phyloP scores from a whole-genome alignment of 2,113 vertebrate genomes.

The Psammodynastes pulverulentus region DNA sequence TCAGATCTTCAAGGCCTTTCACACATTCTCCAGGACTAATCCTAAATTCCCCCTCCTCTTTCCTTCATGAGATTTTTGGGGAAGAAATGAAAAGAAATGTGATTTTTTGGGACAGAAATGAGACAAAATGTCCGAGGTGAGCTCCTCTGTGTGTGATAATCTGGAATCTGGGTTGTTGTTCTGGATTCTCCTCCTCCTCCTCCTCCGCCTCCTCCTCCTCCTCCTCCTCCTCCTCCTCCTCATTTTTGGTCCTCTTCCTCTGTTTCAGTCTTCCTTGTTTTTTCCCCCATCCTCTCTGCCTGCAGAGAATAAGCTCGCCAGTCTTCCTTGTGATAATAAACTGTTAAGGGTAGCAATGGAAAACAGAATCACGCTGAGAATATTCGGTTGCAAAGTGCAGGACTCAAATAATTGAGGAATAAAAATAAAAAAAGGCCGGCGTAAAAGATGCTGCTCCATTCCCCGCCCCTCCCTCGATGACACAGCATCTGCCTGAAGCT shows the following conservation, averaged over 20 bases:
- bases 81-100: conserved; percentile 8
- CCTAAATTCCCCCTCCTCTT: conserved; percentile 9
- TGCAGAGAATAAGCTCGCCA: conserved; percentile 59
- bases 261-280: conserved; percentile 55
- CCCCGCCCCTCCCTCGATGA: conserved; percentile 40
- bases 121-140: background rate
- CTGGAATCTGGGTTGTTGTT: background rate
- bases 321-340: conserved; percentile 63
- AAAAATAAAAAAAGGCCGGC: conserved; percentile 61
- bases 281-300: conserved; percentile 43
- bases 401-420: conserved; percentile 73
- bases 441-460: conserved; percentile 40
- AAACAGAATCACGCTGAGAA: conserved; percentile 69
- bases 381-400: conserved; percentile 69
- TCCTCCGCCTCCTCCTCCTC: no score
- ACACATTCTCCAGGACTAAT: conserved; percentile 32
- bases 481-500: conserved; percentile 45
- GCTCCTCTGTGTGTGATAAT: conserved; percentile 14
- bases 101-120: no score
- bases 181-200: background rate
- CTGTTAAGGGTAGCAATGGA: conserved; percentile 60
- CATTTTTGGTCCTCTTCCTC: conserved; percentile 37
- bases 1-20: conserved; percentile 49
- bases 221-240: background rate
- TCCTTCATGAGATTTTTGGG: background rate